These are phyloP conservation scores for Mesoligia furuncula DNA, from an alignment of 2,888 invertebrate species.

Conservation along the genomic window DNA sequence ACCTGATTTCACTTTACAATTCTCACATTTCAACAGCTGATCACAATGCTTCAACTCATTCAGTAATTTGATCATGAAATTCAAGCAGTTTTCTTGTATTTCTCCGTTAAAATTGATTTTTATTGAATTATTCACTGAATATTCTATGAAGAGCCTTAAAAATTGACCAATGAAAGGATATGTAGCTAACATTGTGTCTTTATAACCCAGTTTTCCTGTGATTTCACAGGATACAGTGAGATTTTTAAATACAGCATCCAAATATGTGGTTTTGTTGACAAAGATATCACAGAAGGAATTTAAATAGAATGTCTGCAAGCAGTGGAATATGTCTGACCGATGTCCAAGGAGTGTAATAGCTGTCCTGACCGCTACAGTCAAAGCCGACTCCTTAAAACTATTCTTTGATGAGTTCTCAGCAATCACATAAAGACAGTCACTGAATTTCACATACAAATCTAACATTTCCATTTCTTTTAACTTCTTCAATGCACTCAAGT, in stretches of 20 bases:
- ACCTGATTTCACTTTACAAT: conserved; percentile 77
- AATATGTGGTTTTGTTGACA: conserved; percentile 65
- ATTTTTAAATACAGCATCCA: conserved; percentile 74
- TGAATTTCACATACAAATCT: conserved; percentile 79
- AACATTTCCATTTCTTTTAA: conserved; percentile 69
- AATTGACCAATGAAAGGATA: conserved; percentile 82
- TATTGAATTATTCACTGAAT: conserved; percentile 62
- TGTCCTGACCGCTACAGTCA: conserved; percentile 69
- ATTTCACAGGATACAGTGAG: conserved; percentile 74
- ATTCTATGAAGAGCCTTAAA: conserved; percentile 79
- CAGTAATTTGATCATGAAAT: conserved; percentile 75
- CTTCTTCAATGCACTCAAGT: conserved; percentile 73
- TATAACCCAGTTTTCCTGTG: conserved; percentile 76
- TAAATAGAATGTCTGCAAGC: conserved; percentile 79
- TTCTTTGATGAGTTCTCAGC: conserved; percentile 77
- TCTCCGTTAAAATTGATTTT: conserved; percentile 62
- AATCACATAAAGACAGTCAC: conserved; percentile 80
- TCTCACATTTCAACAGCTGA: conserved; percentile 82
- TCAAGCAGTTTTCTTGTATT: conserved; percentile 73
- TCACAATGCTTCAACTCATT: conserved; percentile 70
- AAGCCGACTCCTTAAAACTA: conserved; percentile 70
- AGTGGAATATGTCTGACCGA: conserved; percentile 75
- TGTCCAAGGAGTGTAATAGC: conserved; percentile 75
- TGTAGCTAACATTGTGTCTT: conserved; percentile 70
- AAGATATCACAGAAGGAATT: conserved; percentile 79